These are phyloP conservation scores for Vandiemenella viatica DNA, from an alignment of 2,888 invertebrate genomes.

Conservation along the genomic window DNA sequence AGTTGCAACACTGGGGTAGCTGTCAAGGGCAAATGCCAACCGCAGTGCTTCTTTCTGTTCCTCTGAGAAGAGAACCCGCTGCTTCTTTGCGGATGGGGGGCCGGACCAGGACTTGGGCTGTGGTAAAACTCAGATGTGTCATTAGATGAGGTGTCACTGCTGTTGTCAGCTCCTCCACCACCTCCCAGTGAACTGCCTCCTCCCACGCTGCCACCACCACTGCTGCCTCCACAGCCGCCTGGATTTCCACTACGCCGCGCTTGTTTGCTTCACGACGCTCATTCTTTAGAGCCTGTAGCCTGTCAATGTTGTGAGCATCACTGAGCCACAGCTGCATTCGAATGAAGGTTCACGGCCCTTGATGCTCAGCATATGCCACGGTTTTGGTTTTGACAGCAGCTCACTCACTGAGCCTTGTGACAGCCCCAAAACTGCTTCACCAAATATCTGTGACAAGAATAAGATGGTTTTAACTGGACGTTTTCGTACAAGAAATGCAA, in stretches of 20 bases:
- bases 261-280: conserved; percentile 85
- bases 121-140: conserved; percentile 80
- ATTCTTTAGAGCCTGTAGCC: conserved; percentile 78
- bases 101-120: conserved; percentile 69
- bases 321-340: conserved; percentile 94
- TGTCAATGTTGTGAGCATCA: conserved; percentile 87
- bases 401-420: conserved; percentile 97
- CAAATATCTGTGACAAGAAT: conserved; percentile 56
- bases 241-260: conserved; percentile 46
- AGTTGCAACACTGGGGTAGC: conserved; percentile 91
- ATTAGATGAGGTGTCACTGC: conserved; percentile 75
- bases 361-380: conserved; percentile 97
- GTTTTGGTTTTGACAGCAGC: conserved; percentile 91
- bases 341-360: conserved; percentile 95
- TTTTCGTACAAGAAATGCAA: too few species aligned
- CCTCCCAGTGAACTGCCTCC: too few species aligned
- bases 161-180: conserved; percentile 68
- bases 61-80: conserved; percentile 91
- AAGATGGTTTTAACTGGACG: too few species aligned
- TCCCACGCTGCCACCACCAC: conserved; percentile 25
- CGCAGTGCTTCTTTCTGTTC: conserved; percentile 94
- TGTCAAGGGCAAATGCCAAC: conserved; percentile 87
- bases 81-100: conserved; percentile 79
- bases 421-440: conserved; percentile 89
- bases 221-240: conserved; percentile 34